Evolutionary conservation across 2,888 invertebrate genomes (phyloP), one percentile per base, ranked within the genome.

Genomic region (Itoplectis maculator): DNA sequence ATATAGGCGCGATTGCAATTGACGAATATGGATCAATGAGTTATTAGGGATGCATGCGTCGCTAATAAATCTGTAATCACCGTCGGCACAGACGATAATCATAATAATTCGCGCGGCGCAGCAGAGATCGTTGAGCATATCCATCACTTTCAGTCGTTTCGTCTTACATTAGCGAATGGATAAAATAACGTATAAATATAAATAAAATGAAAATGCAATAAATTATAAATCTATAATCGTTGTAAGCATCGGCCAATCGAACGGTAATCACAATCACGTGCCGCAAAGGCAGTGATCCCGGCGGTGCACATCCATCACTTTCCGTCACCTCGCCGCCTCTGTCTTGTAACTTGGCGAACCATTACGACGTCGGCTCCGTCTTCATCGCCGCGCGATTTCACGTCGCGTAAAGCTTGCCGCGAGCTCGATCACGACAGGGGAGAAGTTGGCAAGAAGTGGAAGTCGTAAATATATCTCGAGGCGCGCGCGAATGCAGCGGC

Each of bases 381-480:
- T 70, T 72, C 56, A 66, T 45, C 51, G 37, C 51, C 56, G 56
- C 47, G 54, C 59, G 29, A 29, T 29, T 29, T 77, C 18, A 35
- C 45, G 45, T 45, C 61, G 42, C 68, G 47, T 45, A 11, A 18
- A 15, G 18, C 29, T 8, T 47, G 45, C 37, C n/a, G n/a, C n/a
- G 29, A 47, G 49, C 65, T 23, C 11, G n/a, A n/a, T n/a, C n/a
- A 45, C 18, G 9, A 7, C 18, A 40, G 18, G 13, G 18, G 7
- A 49, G 72, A 66, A 61, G 65, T 68, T 74, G 63, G 63, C 47
- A 78, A 82, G 78, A 78, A 78, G 13, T 63, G 74, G 74, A 78
- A 70, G 63, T 82, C 69, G 65, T 78, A 82, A 78, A 78, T 78
- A 69, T 61, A 74, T 59, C 59, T 20, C 45, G 56, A 42, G 15